phyloP scores from a whole-genome alignment of 37 sponge, comb jelly and placozoan species.

The Bolinopsis microptera region DNA sequence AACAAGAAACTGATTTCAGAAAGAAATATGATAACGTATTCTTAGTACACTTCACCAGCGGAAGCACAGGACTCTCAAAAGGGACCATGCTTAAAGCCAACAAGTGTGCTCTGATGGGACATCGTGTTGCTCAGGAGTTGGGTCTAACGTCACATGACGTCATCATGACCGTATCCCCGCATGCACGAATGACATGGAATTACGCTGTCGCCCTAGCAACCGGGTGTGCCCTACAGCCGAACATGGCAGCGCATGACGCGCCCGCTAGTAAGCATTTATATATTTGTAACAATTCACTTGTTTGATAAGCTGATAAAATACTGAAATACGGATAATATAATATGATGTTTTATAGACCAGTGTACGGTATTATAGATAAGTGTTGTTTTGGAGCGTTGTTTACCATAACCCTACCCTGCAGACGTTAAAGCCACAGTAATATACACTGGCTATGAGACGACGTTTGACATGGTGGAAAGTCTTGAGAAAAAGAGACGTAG shows the following conservation, averaged over 20 bases:
- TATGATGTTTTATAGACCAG: too few relatives aligned
- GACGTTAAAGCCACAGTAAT: neutral
- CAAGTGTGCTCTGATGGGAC: constrained; percentile 2
- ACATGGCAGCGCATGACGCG: neutral
- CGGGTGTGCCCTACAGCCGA: neutral
- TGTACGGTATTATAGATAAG: too few relatives aligned
- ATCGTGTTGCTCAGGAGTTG: neutral
- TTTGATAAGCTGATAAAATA: neutral
- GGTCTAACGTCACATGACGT: neutral
- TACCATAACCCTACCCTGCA: too few relatives aligned
- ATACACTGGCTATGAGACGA: neutral
- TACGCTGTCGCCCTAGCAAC: neutral
- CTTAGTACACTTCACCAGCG: neutral
- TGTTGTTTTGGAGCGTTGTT: too few relatives aligned
- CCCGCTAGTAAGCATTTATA: neutral
- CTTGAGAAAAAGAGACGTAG: neutral
- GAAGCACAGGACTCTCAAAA: neutral
- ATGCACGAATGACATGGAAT: neutral
- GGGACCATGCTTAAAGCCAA: neutral
- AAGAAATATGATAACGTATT: neutral
- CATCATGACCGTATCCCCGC: neutral
- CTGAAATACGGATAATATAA: too few relatives aligned
- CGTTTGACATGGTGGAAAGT: neutral
- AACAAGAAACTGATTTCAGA: neutral
- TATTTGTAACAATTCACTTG: neutral